Evolutionary conservation across 2,888 invertebrate genomes (phyloP).

Genomic region (Spialia ferax): DNA sequence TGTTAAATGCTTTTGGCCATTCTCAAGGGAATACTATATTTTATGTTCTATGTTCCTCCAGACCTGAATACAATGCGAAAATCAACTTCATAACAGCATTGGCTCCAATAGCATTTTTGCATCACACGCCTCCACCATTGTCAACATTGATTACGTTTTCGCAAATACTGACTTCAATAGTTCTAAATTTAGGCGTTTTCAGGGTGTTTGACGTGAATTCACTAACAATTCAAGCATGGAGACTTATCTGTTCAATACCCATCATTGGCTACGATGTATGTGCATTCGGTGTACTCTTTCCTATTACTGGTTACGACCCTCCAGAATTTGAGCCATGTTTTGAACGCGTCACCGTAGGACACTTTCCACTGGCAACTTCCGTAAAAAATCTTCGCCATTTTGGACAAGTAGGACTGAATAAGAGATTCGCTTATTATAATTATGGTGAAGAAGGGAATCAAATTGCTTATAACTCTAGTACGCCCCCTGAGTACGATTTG

Average conservation of each 20-base stretch:
- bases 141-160: not conserved
- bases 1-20: conserved; percentile 89
- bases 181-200: not conserved
- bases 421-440: conserved; percentile 51
- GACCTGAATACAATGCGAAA: conserved; percentile 76
- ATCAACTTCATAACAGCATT: conserved; percentile 5
- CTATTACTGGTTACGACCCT: conserved; percentile 43
- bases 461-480: conserved; percentile 40
- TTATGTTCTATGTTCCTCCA: conserved; percentile 75
- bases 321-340: conserved; percentile 49
- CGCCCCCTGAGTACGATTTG: conserved; percentile 54
- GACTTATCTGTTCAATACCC: conserved; percentile 33
- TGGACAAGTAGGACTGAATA: conserved; percentile 49
- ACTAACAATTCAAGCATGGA: not conserved
- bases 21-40: conserved; percentile 87
- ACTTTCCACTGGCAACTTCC: conserved; percentile 52
- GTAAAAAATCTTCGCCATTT: conserved; percentile 54
- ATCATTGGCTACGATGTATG: conserved; percentile 41
- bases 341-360: conserved; percentile 44
- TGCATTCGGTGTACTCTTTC: conserved; percentile 35
- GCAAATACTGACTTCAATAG: not conserved
- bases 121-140: not conserved
- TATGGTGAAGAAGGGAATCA: conserved; percentile 49
- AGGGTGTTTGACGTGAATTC: conserved; percentile 5
- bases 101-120: conserved; percentile 17